Conservation (phyloP, 2,797 vertebrate species). For the Myripristis murdjan region DNA sequence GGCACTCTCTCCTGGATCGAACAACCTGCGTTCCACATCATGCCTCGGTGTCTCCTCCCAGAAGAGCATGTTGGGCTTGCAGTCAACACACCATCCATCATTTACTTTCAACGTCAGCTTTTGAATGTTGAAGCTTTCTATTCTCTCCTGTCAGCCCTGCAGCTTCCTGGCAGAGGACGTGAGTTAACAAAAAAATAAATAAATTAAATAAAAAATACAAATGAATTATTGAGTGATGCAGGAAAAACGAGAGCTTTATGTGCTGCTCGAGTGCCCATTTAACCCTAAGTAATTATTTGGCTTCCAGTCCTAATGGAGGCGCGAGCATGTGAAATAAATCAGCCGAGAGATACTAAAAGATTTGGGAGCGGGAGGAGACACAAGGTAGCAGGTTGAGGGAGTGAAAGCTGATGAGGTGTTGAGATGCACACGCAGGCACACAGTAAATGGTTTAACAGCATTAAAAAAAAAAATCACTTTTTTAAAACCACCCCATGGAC, state of each 20-base stretch:
- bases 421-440: neutral
- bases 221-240: conserved; percentile 53
- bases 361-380: conserved; percentile 26
- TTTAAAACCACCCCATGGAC: too few species aligned
- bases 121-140: conserved; percentile 23
- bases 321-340: conserved; percentile 51
- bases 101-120: conserved; percentile 43
- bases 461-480: too few species aligned
- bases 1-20: conserved; percentile 23
- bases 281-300: conserved; percentile 72
- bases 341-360: conserved; percentile 49
- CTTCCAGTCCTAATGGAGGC: conserved; percentile 60
- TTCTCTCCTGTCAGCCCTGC: conserved; percentile 32
- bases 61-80: conserved; percentile 29
- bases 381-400: conserved; percentile 33
- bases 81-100: conserved; percentile 57
- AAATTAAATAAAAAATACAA: conserved; percentile 27
- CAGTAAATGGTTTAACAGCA: too few species aligned
- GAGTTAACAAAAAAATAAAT: conserved; percentile 46
- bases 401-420: conserved; percentile 30
- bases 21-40: conserved; percentile 42
- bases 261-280: conserved; percentile 49
- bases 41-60: conserved; percentile 41
- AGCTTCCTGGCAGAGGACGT: conserved; percentile 40
- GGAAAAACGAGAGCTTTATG: conserved; percentile 47